Evolutionary conservation across 2,888 invertebrate species (phyloP).

Genomic region (Lysandra coridon): DNA sequence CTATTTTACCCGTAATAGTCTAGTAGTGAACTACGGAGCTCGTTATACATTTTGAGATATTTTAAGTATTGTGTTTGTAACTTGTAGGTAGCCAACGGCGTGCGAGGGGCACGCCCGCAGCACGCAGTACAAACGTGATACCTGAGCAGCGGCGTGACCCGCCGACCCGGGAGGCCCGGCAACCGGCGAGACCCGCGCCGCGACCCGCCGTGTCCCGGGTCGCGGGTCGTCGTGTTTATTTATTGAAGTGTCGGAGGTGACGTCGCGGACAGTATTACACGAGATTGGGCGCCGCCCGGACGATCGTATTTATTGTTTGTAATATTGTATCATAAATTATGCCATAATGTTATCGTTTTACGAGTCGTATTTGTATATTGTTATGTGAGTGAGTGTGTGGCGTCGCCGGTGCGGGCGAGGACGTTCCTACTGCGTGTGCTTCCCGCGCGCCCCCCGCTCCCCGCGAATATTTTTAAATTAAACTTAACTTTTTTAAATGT

Average conservation of each 20-base stretch:
- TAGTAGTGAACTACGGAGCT: background rate
- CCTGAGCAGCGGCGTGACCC: constrained; percentile 32
- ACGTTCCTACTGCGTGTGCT: constrained; percentile 23
- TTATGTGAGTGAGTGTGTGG: constrained; percentile 53
- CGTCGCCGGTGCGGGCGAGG: constrained; percentile 43
- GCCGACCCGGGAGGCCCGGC: background rate
- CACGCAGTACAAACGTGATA: constrained; percentile 33
- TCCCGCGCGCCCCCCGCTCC: constrained; percentile 3
- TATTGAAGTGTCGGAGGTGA: constrained; percentile 26
- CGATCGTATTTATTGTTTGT: constrained; percentile 63
- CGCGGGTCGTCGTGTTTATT: background rate
- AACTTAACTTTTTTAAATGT: background rate
- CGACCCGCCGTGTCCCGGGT: constrained; percentile 26
- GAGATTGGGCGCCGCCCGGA: constrained; percentile 42
- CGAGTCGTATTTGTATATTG: constrained; percentile 65
- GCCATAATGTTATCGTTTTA: constrained; percentile 70
- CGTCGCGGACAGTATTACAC: constrained; percentile 41
- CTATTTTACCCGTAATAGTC: background rate
- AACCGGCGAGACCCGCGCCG: constrained; percentile 19
- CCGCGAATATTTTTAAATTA: background rate
- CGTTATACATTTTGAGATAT: background rate
- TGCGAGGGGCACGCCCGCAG: constrained; percentile 34
- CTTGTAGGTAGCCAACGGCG: constrained; percentile 62
- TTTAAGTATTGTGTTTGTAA: background rate
- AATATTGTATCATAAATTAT: constrained; percentile 61